Evolutionary conservation across 2,113 vertebrate genomes (phyloP).

Genomic region (Pithys albifrons): DNA sequence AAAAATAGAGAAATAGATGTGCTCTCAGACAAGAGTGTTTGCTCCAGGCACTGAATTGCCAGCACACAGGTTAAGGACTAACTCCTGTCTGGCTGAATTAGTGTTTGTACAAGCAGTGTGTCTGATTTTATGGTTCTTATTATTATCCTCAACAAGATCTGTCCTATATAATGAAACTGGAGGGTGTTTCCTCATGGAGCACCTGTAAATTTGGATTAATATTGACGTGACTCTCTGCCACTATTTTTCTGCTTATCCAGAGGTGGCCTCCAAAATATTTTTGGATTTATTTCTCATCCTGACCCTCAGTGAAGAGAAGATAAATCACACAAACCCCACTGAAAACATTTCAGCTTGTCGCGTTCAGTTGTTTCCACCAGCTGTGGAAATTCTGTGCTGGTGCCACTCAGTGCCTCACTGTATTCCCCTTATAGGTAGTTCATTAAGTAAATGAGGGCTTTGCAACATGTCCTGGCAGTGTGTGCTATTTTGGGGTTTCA

Average conservation of each 20-base stretch:
- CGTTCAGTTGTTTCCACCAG: neutral
- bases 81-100: neutral
- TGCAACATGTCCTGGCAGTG: neutral
- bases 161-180: neutral
- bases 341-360: neutral
- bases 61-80: neutral
- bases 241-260: neutral
- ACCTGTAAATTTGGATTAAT: neutral
- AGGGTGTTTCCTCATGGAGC: neutral
- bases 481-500: neutral
- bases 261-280: neutral
- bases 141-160: neutral
- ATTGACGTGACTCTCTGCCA: neutral
- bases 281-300: neutral
- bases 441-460: slow-evolving; percentile 31
- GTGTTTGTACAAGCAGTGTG: neutral
- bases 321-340: neutral
- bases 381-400: neutral
- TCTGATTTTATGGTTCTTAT: neutral
- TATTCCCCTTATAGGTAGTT: neutral
- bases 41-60: neutral
- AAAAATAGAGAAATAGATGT: neutral
- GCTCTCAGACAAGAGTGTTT: neutral
- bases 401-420: neutral
- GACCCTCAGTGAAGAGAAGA: neutral